These are phyloP conservation scores for Drosophila multiciliata DNA, from an alignment of 2,888 invertebrate genomes.

Conservation along the genomic window DNA sequence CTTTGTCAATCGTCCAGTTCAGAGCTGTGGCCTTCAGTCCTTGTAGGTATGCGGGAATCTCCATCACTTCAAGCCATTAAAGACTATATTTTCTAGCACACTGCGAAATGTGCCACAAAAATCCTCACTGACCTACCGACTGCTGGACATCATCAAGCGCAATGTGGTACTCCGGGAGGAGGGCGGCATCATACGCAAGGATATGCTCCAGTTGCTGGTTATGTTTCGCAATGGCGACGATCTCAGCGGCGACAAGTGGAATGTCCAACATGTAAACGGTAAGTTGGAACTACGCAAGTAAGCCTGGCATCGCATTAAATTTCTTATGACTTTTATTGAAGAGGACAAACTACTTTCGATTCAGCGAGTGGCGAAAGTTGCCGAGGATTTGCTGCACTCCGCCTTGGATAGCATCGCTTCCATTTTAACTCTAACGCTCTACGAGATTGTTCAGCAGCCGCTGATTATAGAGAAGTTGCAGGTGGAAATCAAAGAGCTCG, in stretches of 20 bases:
- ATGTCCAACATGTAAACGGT: slow-evolving; percentile 73
- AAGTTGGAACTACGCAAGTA: background rate
- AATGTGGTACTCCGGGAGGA: slow-evolving; percentile 84
- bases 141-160: slow-evolving; percentile 80
- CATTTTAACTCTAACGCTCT: slow-evolving; percentile 83
- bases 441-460: slow-evolving; percentile 84
- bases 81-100: slow-evolving; percentile 51
- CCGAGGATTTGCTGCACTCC: slow-evolving; percentile 76
- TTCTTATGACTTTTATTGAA: slow-evolving; percentile 43
- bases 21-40: slow-evolving; percentile 48
- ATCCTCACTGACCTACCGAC: slow-evolving; percentile 72
- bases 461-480: slow-evolving; percentile 82
- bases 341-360: slow-evolving; percentile 76
- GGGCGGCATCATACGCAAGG: slow-evolving; percentile 84
- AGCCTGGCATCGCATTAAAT: no score
- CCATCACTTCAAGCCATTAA: background rate
- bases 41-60: slow-evolving; percentile 63
- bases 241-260: slow-evolving; percentile 72
- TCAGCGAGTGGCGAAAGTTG: slow-evolving; percentile 78
- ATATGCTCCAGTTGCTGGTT: slow-evolving; percentile 85
- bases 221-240: slow-evolving; percentile 84
- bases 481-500: slow-evolving; percentile 79
- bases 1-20: slow-evolving; percentile 52
- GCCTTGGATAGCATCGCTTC: slow-evolving; percentile 84
- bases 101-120: slow-evolving; percentile 68